phyloP scores from a whole-genome alignment of 2,797 vertebrate species.

The Artibeus lituratus region DNA sequence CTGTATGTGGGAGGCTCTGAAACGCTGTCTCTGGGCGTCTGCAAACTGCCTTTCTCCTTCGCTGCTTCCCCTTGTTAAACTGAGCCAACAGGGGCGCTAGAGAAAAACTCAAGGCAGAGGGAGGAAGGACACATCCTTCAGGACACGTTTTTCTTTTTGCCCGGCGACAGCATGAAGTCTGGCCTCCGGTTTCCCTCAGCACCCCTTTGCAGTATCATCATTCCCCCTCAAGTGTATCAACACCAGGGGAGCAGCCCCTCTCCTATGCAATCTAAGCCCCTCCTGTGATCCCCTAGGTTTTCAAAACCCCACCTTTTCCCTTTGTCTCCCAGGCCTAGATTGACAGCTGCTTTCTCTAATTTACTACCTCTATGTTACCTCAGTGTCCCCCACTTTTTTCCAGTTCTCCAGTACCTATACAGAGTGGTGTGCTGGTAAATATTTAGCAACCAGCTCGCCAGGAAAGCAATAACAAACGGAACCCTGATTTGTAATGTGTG shows the following conservation, averaged over 20 bases:
- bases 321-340: not conserved
- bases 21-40: not conserved
- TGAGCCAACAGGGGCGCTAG: not conserved
- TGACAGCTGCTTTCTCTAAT: not conserved
- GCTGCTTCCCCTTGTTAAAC: not conserved
- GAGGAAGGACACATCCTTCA: not conserved
- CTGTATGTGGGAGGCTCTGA: not conserved
- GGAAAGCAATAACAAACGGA: conserved; percentile 4
- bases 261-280: not conserved
- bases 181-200: not conserved
- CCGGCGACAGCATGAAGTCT: not conserved
- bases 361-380: not conserved
- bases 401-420: not conserved
- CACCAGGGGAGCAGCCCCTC: not conserved
- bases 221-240: not conserved
- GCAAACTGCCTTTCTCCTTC: not conserved
- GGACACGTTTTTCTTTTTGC: not conserved
- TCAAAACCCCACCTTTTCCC: not conserved
- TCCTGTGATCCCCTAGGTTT: not conserved
- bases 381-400: not conserved
- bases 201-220: not conserved
- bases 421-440: not conserved
- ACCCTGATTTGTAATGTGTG: not conserved
- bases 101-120: not conserved
- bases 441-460: not conserved